Base-by-base conservation (phyloP, 1,140 invertebrate genomes). In the Anastatus disparis region DNA sequence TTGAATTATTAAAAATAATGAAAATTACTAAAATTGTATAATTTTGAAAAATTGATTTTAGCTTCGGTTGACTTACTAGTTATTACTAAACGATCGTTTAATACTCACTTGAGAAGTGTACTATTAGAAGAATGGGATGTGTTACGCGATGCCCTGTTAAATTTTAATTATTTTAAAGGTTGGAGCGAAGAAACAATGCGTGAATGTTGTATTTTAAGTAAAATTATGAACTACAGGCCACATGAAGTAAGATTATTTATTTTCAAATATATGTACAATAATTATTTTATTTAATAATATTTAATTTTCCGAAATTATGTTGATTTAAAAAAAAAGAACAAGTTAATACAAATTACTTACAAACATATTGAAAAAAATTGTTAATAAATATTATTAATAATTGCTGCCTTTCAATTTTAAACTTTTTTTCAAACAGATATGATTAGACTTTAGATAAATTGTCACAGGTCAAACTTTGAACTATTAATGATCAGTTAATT, bases 141-240 rank as follows among this genome's bases (percentile, higher is more conserved):
- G 73, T 85, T 91, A 13, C 80, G 83, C n/a, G 81, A 83, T 24
- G 88, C 88, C 0, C 86, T 92, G 82, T 80, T 85, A 2, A 83
- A 86, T 48, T 91, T 91, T 70, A 87, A 88, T 48, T 92, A 92
- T 74, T 92, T 91, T 76, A 87, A 89, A 71, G 82, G 84, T 6
- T 88, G 90, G 81, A 86, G 88, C 71, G 86, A 89, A 74, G 84
- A 86, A 73, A 82, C 72, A 1, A 76, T 82, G 56, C 84, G 89
- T 67, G 90, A 91, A 81, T 89, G 89, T 77, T 91, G 90, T 73
- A 89, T 91, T 76, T 81, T 89, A 53, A 88, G 88, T 20, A 89
- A 88, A 83, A 86, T 90, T 70, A 87, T 88, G 72, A 78, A 85
- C 1, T 91, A 85, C 65, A 78, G 82, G 48, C 29, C 83, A 6